A percentile compares a stretch with the other conserved stretches of the same genome.
Evolutionary conservation across 1,140 invertebrate genomes (phyloP).

Genomic region (Apocrypta bakeri): DNA sequence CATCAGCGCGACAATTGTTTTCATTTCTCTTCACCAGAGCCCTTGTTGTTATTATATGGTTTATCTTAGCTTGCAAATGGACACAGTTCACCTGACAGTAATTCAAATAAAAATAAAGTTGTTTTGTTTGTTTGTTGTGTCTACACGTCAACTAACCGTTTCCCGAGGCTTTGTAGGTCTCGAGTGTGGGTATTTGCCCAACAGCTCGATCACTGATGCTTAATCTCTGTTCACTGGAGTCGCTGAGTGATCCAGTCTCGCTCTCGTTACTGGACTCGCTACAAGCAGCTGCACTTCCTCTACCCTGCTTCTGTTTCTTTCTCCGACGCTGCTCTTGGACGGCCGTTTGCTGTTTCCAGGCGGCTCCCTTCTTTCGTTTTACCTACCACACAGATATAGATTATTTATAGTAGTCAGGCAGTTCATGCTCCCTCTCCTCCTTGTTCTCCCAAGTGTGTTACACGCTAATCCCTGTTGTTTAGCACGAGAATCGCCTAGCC

Average conservation of each 20-base stretch:
- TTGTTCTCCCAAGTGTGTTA: neutral
- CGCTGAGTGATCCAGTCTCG: slow-evolving; percentile 70
- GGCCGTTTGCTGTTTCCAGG: slow-evolving; percentile 69
- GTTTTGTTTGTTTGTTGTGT: slow-evolving; percentile 31
- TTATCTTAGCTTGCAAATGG: slow-evolving; percentile 64
- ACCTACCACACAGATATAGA: slow-evolving; percentile 65
- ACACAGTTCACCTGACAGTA: slow-evolving; percentile 62
- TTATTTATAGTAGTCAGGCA: slow-evolving; percentile 66
- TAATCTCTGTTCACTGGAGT: slow-evolving; percentile 68
- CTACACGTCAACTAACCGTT: slow-evolving; percentile 71
- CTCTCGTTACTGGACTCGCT: slow-evolving; percentile 73
- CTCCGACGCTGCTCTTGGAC: slow-evolving; percentile 68
- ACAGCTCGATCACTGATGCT: slow-evolving; percentile 61
- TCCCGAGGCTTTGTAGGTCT: slow-evolving; percentile 62
- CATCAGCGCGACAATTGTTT: slow-evolving; percentile 35
- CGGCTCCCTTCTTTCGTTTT: slow-evolving; percentile 73
- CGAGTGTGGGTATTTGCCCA: slow-evolving; percentile 69
- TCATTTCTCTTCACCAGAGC: slow-evolving; percentile 41
- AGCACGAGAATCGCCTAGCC: slow-evolving; percentile 3
- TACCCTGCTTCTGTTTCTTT: slow-evolving; percentile 69
- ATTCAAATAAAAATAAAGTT: slow-evolving; percentile 59
- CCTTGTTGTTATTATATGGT: slow-evolving; percentile 1
- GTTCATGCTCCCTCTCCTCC: slow-evolving; percentile 63
- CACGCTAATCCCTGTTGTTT: neutral
- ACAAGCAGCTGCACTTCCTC: slow-evolving; percentile 53